A percentile compares a stretch with the other conserved stretches of the same genome.
Evolutionary conservation across 2,797 vertebrate genomes (phyloP).

Genomic region (Lagocephalus sceleratus): DNA sequence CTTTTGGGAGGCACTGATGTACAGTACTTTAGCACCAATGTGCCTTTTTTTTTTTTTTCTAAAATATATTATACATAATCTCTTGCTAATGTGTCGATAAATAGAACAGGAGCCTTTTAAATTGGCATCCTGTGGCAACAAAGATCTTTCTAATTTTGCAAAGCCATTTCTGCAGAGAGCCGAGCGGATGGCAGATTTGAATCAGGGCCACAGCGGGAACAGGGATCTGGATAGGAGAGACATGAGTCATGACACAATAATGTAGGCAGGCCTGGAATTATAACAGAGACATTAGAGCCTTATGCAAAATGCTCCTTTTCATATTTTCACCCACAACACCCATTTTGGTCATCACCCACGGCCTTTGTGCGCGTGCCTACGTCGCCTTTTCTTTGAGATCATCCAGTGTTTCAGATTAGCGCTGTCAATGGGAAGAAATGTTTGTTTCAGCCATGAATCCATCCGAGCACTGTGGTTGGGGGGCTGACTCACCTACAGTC

Average conservation of each 20-base stretch:
- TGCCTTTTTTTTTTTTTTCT: too few relatives aligned
- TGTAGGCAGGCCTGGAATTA: conserved; percentile 56
- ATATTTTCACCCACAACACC: conserved; percentile 50
- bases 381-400: neutral
- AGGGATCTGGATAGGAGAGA: conserved; percentile 34
- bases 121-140: conserved; percentile 28
- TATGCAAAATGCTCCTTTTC: conserved; percentile 48
- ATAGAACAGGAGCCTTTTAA: conserved; percentile 13
- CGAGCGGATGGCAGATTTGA: conserved; percentile 24
- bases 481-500: conserved; percentile 26
- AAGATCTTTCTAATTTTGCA: conserved; percentile 26
- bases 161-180: conserved; percentile 14
- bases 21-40: too few relatives aligned
- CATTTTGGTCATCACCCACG: conserved; percentile 44
- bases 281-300: conserved; percentile 47
- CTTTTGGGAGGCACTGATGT: too few relatives aligned
- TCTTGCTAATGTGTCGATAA: too few relatives aligned
- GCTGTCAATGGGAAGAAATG: conserved; percentile 24
- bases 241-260: conserved; percentile 63
- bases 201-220: conserved; percentile 21
- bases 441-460: conserved; percentile 31
- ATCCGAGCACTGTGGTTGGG: conserved; percentile 6
- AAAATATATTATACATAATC: neutral
- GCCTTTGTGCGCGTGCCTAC: conserved; percentile 20
- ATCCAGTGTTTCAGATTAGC: conserved; percentile 35